phyloP scores from a whole-genome alignment of 2,113 vertebrate genomes.

The Serranochromis macrocephalus region DNA sequence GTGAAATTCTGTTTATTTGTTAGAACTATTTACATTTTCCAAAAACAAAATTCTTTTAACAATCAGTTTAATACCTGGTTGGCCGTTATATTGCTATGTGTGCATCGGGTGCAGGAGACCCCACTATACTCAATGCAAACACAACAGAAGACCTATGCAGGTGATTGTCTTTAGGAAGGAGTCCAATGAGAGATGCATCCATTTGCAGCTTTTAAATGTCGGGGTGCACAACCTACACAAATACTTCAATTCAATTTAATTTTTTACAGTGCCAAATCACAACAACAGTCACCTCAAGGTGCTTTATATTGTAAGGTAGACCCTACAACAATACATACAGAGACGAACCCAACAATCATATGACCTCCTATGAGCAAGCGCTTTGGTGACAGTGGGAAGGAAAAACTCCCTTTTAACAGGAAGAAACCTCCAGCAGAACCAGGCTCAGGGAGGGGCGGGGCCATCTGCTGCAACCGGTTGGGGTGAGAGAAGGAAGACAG shows the following conservation, averaged over 20 bases:
- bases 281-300: neutral
- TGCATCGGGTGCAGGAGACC: neutral
- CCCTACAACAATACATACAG: neutral
- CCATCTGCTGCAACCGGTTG: accelerated
- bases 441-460: neutral
- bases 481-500: accelerated
- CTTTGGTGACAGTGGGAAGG: neutral
- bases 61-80: neutral
- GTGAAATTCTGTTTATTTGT: neutral
- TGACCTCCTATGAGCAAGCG: accelerated
- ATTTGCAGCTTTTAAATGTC: neutral
- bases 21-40: neutral
- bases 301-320: neutral
- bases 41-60: neutral
- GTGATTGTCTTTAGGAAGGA: neutral
- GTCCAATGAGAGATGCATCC: neutral
- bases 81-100: neutral
- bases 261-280: neutral
- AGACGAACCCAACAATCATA: neutral
- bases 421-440: accelerated
- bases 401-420: neutral
- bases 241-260: accelerated
- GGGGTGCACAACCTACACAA: neutral
- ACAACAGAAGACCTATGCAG: neutral
- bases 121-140: neutral